These are phyloP conservation scores for Eudasyphora cyanicolor DNA, from an alignment of 2,888 invertebrate species.

Conservation along the genomic window DNA sequence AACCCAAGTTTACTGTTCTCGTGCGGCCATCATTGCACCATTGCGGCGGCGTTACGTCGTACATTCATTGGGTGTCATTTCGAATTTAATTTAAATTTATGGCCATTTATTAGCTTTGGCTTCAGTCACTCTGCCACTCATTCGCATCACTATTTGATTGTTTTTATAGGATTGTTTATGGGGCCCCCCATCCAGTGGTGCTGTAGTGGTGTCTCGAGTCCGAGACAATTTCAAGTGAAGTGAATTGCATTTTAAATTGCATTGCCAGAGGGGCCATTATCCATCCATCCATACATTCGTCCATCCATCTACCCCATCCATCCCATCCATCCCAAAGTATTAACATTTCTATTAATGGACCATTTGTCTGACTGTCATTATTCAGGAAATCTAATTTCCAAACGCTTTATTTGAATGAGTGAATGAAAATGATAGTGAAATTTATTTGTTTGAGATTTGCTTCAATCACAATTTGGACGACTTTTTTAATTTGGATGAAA, in stretches of 20 bases:
- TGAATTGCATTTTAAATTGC: slow-evolving; percentile 4
- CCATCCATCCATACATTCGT: not conserved
- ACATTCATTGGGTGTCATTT: slow-evolving; percentile 39
- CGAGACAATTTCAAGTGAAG: slow-evolving; percentile 22
- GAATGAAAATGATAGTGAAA: slow-evolving; percentile 6
- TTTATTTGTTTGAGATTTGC: not conserved
- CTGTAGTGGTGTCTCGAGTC: not conserved
- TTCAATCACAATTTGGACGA: slow-evolving; percentile 5
- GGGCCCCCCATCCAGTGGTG: not conserved
- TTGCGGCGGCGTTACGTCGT: too few relatives aligned
- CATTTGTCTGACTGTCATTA: slow-evolving; percentile 12
- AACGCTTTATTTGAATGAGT: not conserved
- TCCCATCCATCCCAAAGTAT: slow-evolving; percentile 9
- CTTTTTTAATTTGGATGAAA: not conserved
- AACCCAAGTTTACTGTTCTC: not conserved
- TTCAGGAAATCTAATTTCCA: not conserved
- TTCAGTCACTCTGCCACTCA: slow-evolving; percentile 37
- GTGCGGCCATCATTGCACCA: not conserved
- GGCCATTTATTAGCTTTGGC: slow-evolving; percentile 46
- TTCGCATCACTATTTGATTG: slow-evolving; percentile 13
- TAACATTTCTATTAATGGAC: slow-evolving; percentile 26
- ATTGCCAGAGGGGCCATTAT: not conserved
- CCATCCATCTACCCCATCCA: too few relatives aligned
- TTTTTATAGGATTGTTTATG: slow-evolving; percentile 39
- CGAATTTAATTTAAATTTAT: slow-evolving; percentile 65